These are phyloP conservation scores for Mus caroli DNA, from an alignment of 2,797 vertebrate genomes.

Conservation along the genomic window DNA sequence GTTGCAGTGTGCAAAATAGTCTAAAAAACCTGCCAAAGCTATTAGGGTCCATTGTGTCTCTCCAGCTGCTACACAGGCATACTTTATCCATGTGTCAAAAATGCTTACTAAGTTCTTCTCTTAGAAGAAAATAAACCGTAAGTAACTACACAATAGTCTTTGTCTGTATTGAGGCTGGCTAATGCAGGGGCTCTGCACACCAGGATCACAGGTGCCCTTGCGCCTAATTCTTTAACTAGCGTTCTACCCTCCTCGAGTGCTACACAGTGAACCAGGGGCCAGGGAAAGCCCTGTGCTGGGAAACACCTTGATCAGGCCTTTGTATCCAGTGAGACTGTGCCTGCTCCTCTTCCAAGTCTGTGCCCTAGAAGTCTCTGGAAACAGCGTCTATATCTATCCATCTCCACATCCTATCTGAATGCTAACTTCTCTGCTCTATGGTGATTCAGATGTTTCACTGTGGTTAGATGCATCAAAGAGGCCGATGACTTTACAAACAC, in stretches of 20 bases:
- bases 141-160: conserved; percentile 80
- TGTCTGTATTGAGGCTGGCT: conserved; percentile 61
- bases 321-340: not conserved
- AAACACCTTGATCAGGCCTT: not conserved
- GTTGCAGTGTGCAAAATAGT: conserved; percentile 80
- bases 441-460: not conserved
- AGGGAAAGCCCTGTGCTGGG: not conserved
- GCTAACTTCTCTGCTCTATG: fast-evolving
- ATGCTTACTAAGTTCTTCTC: conserved; percentile 86
- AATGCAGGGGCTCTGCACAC: not conserved
- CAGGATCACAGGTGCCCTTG: not conserved
- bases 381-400: not conserved
- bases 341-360: conserved; percentile 44
- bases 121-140: conserved; percentile 72
- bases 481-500: not conserved
- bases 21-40: conserved; percentile 89
- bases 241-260: not conserved
- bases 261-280: fast-evolving
- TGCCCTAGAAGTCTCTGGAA: not conserved
- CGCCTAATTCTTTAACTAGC: not conserved
- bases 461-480: not conserved
- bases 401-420: too few relatives aligned
- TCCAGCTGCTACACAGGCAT: conserved; percentile 87
- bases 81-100: conserved; percentile 88
- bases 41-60: conserved; percentile 88